Evolutionary conservation across 2,888 invertebrate genomes (phyloP).

Genomic region (Coelogynopora nodosa): DNA sequence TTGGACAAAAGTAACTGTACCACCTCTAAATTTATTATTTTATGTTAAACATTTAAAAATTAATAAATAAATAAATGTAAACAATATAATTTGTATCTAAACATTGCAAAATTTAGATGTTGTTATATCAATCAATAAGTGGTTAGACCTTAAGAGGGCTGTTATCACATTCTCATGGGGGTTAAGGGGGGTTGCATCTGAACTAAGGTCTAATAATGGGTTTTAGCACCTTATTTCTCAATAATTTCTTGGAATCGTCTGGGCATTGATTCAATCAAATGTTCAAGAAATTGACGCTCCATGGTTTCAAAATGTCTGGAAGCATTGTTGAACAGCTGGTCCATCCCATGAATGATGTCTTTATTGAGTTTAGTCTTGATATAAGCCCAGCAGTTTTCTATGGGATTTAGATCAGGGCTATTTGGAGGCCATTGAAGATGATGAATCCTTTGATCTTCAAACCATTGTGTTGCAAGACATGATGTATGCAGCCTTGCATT

Average conservation of each 20-base stretch:
- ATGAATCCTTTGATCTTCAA: too few relatives aligned
- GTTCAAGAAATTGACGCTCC: not conserved
- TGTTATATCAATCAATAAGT: not conserved
- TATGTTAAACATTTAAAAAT: too few relatives aligned
- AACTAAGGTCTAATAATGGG: not conserved
- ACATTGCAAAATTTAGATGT: not conserved
- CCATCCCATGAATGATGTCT: not conserved
- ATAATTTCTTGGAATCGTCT: not conserved
- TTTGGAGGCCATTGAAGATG: not conserved
- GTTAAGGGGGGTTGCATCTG: not conserved
- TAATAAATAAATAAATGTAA: too few relatives aligned
- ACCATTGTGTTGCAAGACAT: too few relatives aligned
- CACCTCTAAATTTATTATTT: too few relatives aligned
- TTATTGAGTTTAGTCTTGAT: not conserved
- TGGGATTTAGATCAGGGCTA: not conserved
- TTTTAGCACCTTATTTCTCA: not conserved
- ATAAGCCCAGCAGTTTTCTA: not conserved
- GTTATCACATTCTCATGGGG: not conserved
- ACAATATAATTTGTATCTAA: too few relatives aligned
- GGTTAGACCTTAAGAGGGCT: not conserved
- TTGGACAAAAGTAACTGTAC: too few relatives aligned
- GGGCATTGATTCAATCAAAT: not conserved
- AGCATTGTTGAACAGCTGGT: not conserved
- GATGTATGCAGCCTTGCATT: too few relatives aligned
- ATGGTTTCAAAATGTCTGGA: not conserved